Evolutionary conservation across 2,113 vertebrate species (phyloP).

Genomic region (Salvator merianae): DNA sequence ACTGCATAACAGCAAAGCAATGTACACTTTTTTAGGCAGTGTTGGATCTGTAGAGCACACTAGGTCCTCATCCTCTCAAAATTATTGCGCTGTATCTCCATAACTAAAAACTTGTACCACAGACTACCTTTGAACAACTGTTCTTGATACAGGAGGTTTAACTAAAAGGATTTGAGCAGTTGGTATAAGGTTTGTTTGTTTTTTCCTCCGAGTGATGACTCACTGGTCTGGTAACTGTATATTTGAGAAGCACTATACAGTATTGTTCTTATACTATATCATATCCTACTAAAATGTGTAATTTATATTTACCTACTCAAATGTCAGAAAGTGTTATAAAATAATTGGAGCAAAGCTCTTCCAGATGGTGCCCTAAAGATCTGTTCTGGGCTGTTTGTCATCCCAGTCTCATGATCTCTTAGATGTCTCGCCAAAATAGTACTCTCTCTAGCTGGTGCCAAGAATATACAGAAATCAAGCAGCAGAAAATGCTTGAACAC

Average conservation of each 20-base stretch:
- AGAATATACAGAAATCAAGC: background rate
- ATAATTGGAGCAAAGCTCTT: slow-evolving; percentile 26
- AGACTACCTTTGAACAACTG: slow-evolving; percentile 24
- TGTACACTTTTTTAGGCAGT: background rate
- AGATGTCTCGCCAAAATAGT: slow-evolving; percentile 9
- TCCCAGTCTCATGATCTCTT: background rate
- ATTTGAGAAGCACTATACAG: slow-evolving; percentile 7
- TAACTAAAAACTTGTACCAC: background rate
- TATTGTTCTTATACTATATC: background rate
- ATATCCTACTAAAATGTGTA: background rate
- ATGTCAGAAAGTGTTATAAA: background rate
- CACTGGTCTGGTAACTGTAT: background rate
- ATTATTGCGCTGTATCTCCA: slow-evolving; percentile 7
- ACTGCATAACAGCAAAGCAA: too few relatives aligned
- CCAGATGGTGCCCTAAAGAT: slow-evolving; percentile 30
- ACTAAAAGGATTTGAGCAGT: slow-evolving; percentile 4
- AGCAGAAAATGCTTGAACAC: background rate
- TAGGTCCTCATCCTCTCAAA: background rate
- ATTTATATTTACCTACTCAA: background rate
- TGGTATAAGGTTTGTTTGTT: background rate
- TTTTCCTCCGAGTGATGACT: background rate
- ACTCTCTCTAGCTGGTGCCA: background rate
- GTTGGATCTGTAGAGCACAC: background rate
- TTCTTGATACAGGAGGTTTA: slow-evolving; percentile 37
- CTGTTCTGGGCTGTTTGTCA: background rate